Percentiles rank a stretch among this genome's conserved stretches.
phyloP scores from a whole-genome alignment of 1,140 invertebrate genomes.

The Euura lappo region DNA sequence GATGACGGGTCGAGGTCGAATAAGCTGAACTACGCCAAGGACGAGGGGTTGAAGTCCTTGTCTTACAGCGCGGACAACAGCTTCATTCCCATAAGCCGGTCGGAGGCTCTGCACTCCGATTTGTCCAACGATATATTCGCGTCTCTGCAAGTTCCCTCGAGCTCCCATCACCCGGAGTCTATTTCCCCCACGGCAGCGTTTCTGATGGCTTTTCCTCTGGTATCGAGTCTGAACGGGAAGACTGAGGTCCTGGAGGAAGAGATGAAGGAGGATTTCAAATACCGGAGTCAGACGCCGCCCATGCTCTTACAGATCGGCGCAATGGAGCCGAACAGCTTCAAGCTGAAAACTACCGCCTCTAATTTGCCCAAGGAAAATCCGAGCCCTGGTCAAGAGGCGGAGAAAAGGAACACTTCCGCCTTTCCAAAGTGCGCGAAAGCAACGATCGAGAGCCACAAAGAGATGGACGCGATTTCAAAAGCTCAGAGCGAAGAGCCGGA shows the following conservation, averaged over 20 bases:
- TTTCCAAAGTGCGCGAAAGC: neutral
- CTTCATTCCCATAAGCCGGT: constrained; percentile 62
- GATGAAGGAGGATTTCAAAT: constrained; percentile 60
- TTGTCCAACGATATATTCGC: constrained; percentile 78
- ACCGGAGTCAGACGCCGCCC: constrained; percentile 64
- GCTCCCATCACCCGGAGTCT: constrained; percentile 68
- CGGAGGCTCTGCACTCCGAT: constrained; percentile 68
- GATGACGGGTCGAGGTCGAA: neutral
- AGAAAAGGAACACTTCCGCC: neutral
- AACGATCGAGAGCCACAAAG: neutral
- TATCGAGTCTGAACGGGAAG: constrained; percentile 65
- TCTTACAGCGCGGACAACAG: constrained; percentile 57
- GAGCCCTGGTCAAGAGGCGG: neutral
- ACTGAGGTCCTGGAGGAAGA: constrained; percentile 66
- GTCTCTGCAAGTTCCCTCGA: constrained; percentile 67
- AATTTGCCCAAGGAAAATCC: neutral
- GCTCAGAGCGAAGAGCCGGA: neutral
- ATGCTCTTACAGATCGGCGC: constrained; percentile 69
- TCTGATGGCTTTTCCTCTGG: constrained; percentile 76
- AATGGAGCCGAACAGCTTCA: constrained; percentile 63
- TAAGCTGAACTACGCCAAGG: constrained; percentile 41
- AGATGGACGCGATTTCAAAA: neutral
- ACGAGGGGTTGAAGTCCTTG: constrained; percentile 56
- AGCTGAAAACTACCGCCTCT: constrained; percentile 39
- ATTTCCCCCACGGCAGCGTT: constrained; percentile 81